These are phyloP conservation scores for Symphodus melops DNA, from an alignment of 2,113 vertebrate species.

Conservation along the genomic window DNA sequence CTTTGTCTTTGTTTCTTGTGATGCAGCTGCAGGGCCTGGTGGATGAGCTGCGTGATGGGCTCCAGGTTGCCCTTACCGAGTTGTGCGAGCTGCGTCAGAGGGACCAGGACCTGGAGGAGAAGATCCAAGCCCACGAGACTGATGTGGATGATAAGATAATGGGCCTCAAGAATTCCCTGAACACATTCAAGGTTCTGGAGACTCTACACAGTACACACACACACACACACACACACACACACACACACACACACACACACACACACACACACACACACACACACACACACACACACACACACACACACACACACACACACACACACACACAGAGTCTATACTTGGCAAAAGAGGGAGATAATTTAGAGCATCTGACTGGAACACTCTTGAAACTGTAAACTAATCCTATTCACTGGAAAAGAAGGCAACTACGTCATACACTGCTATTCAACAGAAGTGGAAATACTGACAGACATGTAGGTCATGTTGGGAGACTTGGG, in stretches of 20 bases:
- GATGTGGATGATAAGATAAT: constrained; percentile 94
- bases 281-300: constrained; percentile 16
- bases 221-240: constrained; percentile 18
- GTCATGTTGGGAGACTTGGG: not conserved
- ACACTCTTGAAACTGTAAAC: constrained; percentile 14
- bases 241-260: constrained; percentile 10
- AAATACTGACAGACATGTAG: not conserved
- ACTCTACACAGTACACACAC: not conserved
- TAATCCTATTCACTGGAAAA: constrained; percentile 39
- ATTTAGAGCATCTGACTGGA: constrained; percentile 62
- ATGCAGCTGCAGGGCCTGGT: constrained; percentile 90
- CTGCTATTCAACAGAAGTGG: not conserved
- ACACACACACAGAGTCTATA: constrained; percentile 18
- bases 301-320: not conserved
- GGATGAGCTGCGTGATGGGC: constrained; percentile 92
- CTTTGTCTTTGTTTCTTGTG: constrained; percentile 2
- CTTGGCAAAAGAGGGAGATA: constrained; percentile 12
- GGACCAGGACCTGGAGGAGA: constrained; percentile 90
- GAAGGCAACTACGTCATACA: constrained; percentile 7
- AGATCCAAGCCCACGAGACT: constrained; percentile 88
- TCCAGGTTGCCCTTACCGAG: constrained; percentile 89
- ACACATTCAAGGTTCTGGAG: constrained; percentile 90
- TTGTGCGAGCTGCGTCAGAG: constrained; percentile 89
- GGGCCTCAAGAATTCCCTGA: constrained; percentile 93
- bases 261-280: constrained; percentile 10